Percentiles rank a stretch among this genome's conserved stretches.
These are phyloP conservation scores for Odobenus rosmarus DNA, from an alignment of 2,113 vertebrate species.

Conservation along the genomic window DNA sequence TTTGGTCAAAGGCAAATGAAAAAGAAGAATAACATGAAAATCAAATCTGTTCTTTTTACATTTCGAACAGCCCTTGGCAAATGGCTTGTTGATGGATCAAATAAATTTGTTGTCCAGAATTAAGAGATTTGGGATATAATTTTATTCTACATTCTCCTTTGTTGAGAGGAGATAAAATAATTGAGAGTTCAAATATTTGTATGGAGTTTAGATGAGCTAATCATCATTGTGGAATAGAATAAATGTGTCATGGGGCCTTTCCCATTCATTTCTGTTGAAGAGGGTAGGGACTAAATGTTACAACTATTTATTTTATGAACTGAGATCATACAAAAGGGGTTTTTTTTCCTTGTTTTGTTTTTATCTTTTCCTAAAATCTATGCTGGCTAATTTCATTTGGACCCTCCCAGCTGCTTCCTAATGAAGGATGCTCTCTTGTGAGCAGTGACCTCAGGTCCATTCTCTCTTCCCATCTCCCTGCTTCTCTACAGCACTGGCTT, in stretches of 20 bases:
- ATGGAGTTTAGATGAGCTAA: not conserved
- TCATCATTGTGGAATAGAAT: not conserved
- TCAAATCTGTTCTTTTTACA: not conserved
- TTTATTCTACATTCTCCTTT: not conserved
- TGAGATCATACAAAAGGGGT: not conserved
- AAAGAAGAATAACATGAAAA: not conserved
- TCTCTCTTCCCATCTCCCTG: not conserved
- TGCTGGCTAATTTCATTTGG: not conserved
- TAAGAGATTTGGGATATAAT: not conserved
- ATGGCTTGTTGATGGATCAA: not conserved
- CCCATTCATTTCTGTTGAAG: not conserved
- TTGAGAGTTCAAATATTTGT: not conserved
- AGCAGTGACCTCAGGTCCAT: not conserved
- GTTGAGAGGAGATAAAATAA: not conserved
- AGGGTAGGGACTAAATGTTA: not conserved
- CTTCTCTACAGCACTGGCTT: not conserved
- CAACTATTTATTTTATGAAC: not conserved
- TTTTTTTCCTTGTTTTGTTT: not conserved
- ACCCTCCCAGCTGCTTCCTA: not conserved
- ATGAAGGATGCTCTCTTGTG: not conserved
- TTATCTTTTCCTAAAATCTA: not conserved
- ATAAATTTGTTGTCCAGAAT: not conserved
- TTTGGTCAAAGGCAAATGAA: slow-evolving; percentile 9
- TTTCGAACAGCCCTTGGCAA: not conserved
- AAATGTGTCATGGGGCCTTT: not conserved